Conservation (phyloP, 1,140 invertebrate genomes). For the Trichonephila clavipes region DNA sequence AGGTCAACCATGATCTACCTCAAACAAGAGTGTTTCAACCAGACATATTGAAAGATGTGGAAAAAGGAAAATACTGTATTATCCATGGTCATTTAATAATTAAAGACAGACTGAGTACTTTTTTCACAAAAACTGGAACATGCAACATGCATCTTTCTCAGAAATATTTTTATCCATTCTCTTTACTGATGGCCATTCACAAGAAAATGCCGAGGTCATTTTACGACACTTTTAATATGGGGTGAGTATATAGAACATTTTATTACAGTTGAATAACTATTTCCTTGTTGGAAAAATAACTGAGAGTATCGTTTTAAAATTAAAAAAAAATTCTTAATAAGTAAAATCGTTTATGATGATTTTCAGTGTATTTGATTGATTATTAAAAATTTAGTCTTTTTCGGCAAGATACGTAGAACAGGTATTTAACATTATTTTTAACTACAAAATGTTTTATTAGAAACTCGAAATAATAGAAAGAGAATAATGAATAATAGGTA, state of each 20-base stretch:
- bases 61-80: conserved; percentile 27
- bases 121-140: background rate
- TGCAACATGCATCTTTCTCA: conserved; percentile 59
- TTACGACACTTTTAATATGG: conserved; percentile 26
- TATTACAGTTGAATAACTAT: too few species aligned
- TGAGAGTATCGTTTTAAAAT: too few species aligned
- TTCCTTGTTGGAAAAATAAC: too few species aligned
- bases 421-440: too few species aligned
- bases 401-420: too few species aligned
- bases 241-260: background rate
- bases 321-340: too few species aligned
- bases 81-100: conserved; percentile 62
- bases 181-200: conserved; percentile 47
- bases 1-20: background rate
- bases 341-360: too few species aligned
- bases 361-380: too few species aligned
- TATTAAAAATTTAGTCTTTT: too few species aligned
- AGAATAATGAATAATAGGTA: too few species aligned
- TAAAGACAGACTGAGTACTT: background rate
- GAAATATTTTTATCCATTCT: conserved; percentile 56
- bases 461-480: too few species aligned
- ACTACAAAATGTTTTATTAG: too few species aligned
- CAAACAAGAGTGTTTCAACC: background rate
- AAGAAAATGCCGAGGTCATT: background rate
- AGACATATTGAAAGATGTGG: background rate